These are phyloP conservation scores for Paralichthys olivaceus DNA, from an alignment of 2,113 vertebrate species.

Conservation along the genomic window DNA sequence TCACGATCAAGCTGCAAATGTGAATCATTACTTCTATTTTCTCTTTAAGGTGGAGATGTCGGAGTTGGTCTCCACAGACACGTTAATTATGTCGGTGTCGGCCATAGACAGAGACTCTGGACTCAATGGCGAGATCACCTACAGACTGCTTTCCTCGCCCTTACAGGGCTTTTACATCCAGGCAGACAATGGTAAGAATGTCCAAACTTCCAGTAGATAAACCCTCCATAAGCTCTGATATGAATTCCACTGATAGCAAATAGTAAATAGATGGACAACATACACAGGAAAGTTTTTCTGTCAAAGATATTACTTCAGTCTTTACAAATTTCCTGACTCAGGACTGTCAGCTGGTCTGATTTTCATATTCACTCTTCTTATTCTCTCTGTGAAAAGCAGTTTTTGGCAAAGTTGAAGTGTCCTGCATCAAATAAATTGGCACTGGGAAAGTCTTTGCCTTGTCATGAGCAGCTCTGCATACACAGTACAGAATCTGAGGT, in stretches of 20 bases:
- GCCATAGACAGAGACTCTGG: slow-evolving; percentile 86
- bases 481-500: slow-evolving; percentile 7
- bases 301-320: slow-evolving; percentile 26
- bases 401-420: slow-evolving; percentile 40
- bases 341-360: slow-evolving; percentile 35
- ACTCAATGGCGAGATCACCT: slow-evolving; percentile 83
- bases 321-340: slow-evolving; percentile 31
- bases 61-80: slow-evolving; percentile 77
- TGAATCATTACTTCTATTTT: slow-evolving; percentile 23
- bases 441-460: slow-evolving; percentile 16
- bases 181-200: slow-evolving; percentile 85
- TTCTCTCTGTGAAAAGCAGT: slow-evolving; percentile 30
- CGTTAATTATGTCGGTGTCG: slow-evolving; percentile 81
- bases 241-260: slow-evolving; percentile 1
- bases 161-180: slow-evolving; percentile 85
- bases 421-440: slow-evolving; percentile 33
- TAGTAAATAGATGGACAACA: too few relatives aligned
- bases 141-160: slow-evolving; percentile 86
- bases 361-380: slow-evolving; percentile 24
- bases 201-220: background rate
- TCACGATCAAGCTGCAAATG: background rate
- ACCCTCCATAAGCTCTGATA: background rate
- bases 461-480: slow-evolving; percentile 25
- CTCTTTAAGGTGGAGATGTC: slow-evolving; percentile 84
- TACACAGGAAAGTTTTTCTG: slow-evolving; percentile 7